Conservation (phyloP, 64 coral and sea anemone species). For the Dendronephthya gigantea region DNA sequence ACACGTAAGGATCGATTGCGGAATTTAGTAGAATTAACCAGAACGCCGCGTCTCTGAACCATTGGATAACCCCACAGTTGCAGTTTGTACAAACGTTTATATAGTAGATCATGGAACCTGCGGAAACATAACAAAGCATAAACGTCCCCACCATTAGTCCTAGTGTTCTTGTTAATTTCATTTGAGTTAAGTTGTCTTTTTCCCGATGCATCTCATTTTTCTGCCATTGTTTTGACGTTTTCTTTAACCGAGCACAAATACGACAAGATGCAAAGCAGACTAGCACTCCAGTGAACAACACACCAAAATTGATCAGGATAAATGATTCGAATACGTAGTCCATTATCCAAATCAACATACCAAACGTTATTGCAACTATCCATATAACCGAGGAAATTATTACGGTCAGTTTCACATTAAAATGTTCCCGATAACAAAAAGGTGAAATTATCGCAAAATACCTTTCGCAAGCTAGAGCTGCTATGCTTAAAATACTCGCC, state of each 20-base stretch:
- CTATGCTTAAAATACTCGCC: neutral
- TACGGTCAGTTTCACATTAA: neutral
- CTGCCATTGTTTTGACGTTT: neutral
- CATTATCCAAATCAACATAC: neutral
- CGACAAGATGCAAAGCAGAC: neutral
- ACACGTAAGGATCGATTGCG: neutral
- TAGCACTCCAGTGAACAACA: neutral
- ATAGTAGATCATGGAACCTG: neutral
- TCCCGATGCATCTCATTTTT: neutral
- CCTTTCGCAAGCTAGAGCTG: neutral
- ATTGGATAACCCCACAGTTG: constrained; percentile 1
- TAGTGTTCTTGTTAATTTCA: neutral
- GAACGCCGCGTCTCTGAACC: neutral
- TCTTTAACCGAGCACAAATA: neutral
- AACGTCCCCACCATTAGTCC: neutral
- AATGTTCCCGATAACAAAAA: neutral
- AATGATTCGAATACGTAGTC: neutral
- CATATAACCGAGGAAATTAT: neutral
- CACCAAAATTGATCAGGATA: neutral
- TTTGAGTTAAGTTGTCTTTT: neutral
- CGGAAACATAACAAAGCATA: neutral
- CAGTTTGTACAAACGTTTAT: neutral
- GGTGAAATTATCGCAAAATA: neutral
- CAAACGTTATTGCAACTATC: neutral
- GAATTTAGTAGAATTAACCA: neutral